A percentile compares a stretch with the other conserved stretches of the same genome.
Evolutionary conservation across 2,113 vertebrate genomes (phyloP).

Genomic region (Tringa solitaria): DNA sequence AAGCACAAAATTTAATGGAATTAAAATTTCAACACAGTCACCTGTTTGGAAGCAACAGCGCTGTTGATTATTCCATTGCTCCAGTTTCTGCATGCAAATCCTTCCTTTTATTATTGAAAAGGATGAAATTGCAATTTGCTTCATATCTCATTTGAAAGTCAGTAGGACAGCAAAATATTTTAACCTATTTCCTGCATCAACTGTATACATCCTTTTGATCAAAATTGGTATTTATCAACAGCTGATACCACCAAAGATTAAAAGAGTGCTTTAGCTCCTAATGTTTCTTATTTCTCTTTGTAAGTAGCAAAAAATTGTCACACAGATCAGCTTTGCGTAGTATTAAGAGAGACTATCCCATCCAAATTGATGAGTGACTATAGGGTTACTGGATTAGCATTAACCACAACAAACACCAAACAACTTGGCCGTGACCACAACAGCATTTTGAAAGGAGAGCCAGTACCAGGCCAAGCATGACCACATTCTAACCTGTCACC

Average conservation of each 20-base stretch:
- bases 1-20: background rate
- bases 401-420: background rate
- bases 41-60: conserved; percentile 1
- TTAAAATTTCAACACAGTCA: conserved; percentile 32
- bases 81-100: background rate
- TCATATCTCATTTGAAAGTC: background rate
- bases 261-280: background rate
- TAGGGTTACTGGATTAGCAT: background rate
- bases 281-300: background rate
- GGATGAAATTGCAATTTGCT: background rate
- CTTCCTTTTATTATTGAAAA: background rate
- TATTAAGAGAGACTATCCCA: background rate
- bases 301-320: background rate
- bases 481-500: background rate
- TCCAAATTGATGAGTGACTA: background rate
- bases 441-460: background rate
- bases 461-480: background rate
- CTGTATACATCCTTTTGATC: background rate
- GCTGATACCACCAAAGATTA: background rate
- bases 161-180: background rate
- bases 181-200: background rate
- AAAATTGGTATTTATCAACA: background rate
- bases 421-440: accelerated
- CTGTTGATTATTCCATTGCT: background rate
- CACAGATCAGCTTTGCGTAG: background rate